phyloP scores from a whole-genome alignment of 2,113 vertebrate genomes.

The Nothoprocta perdicaria region DNA sequence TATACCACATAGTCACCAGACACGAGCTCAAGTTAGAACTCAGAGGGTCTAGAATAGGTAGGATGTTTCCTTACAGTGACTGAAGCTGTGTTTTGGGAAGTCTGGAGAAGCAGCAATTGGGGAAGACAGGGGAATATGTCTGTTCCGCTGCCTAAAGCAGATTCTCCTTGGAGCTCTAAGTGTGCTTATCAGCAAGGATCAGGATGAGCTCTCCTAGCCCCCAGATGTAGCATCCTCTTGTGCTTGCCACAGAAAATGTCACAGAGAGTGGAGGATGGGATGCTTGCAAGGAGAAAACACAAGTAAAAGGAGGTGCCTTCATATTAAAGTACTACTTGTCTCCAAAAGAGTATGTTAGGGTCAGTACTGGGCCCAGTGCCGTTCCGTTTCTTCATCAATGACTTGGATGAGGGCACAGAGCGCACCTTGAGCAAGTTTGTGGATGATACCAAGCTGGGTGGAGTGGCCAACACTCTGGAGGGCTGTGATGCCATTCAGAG shows the following conservation, averaged over 20 bases:
- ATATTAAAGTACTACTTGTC: not conserved
- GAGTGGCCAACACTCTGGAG: no score
- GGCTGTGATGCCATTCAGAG: no score
- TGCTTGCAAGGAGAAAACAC: not conserved
- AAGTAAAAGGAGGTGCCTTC: not conserved
- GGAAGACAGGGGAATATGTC: not conserved
- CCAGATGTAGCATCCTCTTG: fast-evolving
- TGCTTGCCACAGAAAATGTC: fast-evolving
- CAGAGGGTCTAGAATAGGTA: not conserved
- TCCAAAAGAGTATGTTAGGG: not conserved
- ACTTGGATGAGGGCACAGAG: no score
- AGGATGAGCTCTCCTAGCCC: fast-evolving
- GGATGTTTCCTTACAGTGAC: not conserved
- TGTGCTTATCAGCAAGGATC: not conserved
- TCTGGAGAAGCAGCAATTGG: not conserved
- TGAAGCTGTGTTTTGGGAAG: not conserved
- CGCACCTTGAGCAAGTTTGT: no score
- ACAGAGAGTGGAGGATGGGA: fast-evolving
- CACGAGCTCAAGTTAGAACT: not conserved
- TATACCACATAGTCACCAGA: not conserved
- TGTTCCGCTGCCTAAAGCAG: not conserved
- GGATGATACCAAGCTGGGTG: no score
- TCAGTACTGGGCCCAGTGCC: not conserved
- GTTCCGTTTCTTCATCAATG: no score
- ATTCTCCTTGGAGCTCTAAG: not conserved